Conservation (phyloP, 2,888 invertebrate genomes). For the Choristoneura rosaceana region DNA sequence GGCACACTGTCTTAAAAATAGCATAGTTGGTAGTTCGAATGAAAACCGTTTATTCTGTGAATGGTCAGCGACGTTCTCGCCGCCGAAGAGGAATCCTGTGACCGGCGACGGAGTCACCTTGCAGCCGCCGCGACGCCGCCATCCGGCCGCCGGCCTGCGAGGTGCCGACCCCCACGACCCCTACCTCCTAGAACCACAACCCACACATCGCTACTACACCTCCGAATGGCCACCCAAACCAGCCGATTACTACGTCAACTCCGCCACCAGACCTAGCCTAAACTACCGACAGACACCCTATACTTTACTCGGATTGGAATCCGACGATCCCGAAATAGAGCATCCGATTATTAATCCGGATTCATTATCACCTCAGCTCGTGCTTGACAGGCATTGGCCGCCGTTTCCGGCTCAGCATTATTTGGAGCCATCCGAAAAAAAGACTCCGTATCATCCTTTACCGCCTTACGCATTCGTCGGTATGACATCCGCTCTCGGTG, state of each 20-base stretch:
- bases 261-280: slow-evolving; percentile 65
- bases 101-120: slow-evolving; percentile 86
- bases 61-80: slow-evolving; percentile 79
- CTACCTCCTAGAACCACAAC: slow-evolving; percentile 68
- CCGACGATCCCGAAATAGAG: slow-evolving; percentile 66
- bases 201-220: slow-evolving; percentile 75
- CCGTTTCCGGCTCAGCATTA: slow-evolving; percentile 81
- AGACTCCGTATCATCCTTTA: slow-evolving; percentile 69
- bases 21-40: slow-evolving; percentile 60
- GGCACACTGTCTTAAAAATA: slow-evolving; percentile 37
- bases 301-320: slow-evolving; percentile 75
- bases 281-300: slow-evolving; percentile 67
- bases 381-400: slow-evolving; percentile 76
- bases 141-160: slow-evolving; percentile 79
- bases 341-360: slow-evolving; percentile 73
- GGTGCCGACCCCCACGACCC: slow-evolving; percentile 74
- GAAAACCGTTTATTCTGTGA: slow-evolving; percentile 80
- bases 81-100: slow-evolving; percentile 87
- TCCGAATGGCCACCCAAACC: slow-evolving; percentile 75
- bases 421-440: slow-evolving; percentile 69
- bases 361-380: slow-evolving; percentile 71
- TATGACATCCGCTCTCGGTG: slow-evolving; percentile 77
- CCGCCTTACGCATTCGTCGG: slow-evolving; percentile 77
- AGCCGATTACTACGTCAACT: slow-evolving; percentile 77
- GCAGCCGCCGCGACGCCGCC: slow-evolving; percentile 81